These are phyloP conservation scores for Syrrhaptes paradoxus DNA, from an alignment of 2,113 vertebrate species.

Conservation along the genomic window DNA sequence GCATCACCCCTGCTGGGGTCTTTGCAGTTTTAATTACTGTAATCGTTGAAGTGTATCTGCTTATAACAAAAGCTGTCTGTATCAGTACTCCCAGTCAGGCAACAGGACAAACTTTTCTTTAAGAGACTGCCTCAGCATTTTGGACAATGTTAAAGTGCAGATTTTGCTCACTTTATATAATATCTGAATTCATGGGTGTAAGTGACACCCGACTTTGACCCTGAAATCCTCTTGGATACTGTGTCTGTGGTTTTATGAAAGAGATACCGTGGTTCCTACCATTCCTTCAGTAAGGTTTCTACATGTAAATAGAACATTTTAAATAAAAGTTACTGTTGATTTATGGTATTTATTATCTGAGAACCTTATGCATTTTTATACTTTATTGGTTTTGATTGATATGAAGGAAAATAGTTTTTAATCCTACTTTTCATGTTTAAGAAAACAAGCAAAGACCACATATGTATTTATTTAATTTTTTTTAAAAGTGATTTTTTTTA, in stretches of 20 bases:
- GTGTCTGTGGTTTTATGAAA: neutral
- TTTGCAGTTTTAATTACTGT: neutral
- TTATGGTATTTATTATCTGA: neutral
- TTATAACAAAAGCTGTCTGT: neutral
- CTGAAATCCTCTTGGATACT: neutral
- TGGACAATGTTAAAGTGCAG: neutral
- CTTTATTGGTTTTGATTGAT: neutral
- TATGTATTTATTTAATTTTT: neutral
- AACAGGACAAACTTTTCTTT: neutral
- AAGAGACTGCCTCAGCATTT: neutral
- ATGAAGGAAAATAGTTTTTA: neutral
- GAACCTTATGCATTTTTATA: neutral
- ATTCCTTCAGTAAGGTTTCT: neutral
- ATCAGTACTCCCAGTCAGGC: neutral
- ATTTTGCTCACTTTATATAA: neutral
- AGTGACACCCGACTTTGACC: neutral
- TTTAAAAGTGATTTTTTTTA: slow-evolving; percentile 1
- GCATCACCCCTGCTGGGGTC: neutral
- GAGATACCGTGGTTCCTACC: neutral
- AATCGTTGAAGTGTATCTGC: neutral
- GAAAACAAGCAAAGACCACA: neutral
- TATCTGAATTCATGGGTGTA: neutral
- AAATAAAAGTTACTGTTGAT: neutral
- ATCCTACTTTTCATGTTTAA: neutral
- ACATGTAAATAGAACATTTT: neutral